A percentile compares a stretch with the other conserved stretches of the same genome.
Evolutionary conservation across 2,797 vertebrate genomes (phyloP).

Genomic region (Spinus olivaceus): DNA sequence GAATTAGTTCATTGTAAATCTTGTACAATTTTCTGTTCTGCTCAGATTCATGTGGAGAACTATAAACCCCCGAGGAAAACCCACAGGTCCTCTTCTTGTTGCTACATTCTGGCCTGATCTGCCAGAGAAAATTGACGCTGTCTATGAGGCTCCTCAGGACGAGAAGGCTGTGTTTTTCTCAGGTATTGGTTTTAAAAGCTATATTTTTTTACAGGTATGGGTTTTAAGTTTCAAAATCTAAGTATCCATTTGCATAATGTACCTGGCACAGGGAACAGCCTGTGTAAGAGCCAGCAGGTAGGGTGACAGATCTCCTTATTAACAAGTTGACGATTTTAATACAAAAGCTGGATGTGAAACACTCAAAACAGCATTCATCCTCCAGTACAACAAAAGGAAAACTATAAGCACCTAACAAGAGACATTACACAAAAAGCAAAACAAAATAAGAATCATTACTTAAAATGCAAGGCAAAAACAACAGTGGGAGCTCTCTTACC

Average conservation of each 20-base stretch:
- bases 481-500: neutral
- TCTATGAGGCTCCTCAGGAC: conserved; percentile 91
- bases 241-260: neutral
- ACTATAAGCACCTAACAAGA: neutral
- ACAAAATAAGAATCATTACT: neutral
- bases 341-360: neutral
- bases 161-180: conserved; percentile 94
- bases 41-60: conserved; percentile 94
- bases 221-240: neutral
- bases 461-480: neutral
- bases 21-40: conserved; percentile 15
- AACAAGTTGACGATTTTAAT: neutral
- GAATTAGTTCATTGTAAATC: conserved; percentile 84
- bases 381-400: neutral
- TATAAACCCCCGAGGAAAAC: conserved; percentile 84
- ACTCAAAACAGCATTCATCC: neutral
- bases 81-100: conserved; percentile 89
- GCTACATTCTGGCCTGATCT: conserved; percentile 95
- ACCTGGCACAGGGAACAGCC: neutral
- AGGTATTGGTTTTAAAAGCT: conserved; percentile 80
- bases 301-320: neutral
- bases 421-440: neutral
- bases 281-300: neutral
- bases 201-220: conserved; percentile 87
- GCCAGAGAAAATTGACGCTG: conserved; percentile 91